These are phyloP conservation scores for Pterocles gutturalis DNA, from an alignment of 2,113 vertebrate genomes.

Conservation along the genomic window DNA sequence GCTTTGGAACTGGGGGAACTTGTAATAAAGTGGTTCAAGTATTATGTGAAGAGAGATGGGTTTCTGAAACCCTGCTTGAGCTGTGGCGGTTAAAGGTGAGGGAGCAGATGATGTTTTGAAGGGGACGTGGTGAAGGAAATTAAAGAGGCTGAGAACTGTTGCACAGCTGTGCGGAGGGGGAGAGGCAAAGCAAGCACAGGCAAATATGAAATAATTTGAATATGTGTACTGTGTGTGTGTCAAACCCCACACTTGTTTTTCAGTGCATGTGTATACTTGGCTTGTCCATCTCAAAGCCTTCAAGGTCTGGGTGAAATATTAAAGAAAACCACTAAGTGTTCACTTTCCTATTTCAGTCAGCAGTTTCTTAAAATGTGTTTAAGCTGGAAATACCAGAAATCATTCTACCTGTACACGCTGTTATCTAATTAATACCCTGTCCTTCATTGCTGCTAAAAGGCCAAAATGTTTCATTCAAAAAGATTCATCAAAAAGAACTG, in stretches of 20 bases:
- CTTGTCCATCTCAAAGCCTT: neutral
- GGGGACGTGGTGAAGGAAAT: neutral
- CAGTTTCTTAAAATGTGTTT: neutral
- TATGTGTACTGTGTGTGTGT: neutral
- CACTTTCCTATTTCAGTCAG: neutral
- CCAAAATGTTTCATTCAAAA: neutral
- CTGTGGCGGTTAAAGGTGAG: neutral
- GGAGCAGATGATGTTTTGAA: slow-evolving; percentile 8
- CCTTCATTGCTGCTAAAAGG: neutral
- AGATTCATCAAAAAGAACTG: neutral
- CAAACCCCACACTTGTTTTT: neutral
- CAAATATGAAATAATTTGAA: neutral
- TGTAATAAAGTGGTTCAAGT: neutral
- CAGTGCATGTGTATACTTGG: neutral
- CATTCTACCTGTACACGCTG: neutral
- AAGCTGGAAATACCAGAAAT: neutral
- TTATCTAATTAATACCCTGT: neutral
- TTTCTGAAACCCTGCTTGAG: neutral
- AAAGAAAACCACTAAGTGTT: neutral
- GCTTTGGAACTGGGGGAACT: neutral
- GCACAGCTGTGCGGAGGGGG: neutral
- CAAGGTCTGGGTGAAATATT: neutral
- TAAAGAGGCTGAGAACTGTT: neutral
- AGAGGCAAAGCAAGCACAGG: neutral
- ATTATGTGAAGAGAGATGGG: neutral